A percentile compares a stretch with the other conserved stretches of the same genome.
Evolutionary conservation across 2,113 vertebrate species (phyloP).

Genomic region (Carollia perspicillata): DNA sequence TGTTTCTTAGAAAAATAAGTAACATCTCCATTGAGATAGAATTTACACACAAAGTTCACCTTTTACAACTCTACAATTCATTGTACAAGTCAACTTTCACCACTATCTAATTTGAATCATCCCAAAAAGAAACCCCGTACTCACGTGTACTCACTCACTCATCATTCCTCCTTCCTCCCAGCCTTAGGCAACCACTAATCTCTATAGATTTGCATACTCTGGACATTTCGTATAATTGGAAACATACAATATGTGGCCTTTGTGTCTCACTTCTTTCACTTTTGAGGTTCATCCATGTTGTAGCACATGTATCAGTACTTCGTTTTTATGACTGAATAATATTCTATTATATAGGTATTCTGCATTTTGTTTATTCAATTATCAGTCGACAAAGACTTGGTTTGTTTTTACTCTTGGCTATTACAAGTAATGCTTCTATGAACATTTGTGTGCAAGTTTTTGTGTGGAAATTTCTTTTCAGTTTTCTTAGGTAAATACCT

Average conservation of each 20-base stretch:
- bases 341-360: not conserved
- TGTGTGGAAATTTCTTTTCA: not conserved
- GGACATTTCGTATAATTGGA: not conserved
- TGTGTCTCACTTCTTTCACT: not conserved
- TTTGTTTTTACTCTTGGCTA: not conserved
- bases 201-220: not conserved
- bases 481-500: not conserved
- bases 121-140: not conserved
- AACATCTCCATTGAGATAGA: not conserved
- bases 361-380: not conserved
- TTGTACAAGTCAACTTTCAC: not conserved
- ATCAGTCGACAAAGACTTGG: not conserved
- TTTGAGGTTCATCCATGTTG: not conserved
- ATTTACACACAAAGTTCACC: not conserved
- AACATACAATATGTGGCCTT: not conserved
- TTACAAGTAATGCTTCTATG: not conserved
- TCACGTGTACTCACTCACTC: not conserved
- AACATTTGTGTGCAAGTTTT: not conserved
- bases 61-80: not conserved
- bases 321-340: not conserved
- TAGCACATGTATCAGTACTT: not conserved
- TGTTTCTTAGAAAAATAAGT: not conserved
- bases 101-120: not conserved
- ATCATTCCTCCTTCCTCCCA: not conserved
- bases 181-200: not conserved